phyloP scores from a whole-genome alignment of 2,888 invertebrate genomes.

The Myopa testacea region DNA sequence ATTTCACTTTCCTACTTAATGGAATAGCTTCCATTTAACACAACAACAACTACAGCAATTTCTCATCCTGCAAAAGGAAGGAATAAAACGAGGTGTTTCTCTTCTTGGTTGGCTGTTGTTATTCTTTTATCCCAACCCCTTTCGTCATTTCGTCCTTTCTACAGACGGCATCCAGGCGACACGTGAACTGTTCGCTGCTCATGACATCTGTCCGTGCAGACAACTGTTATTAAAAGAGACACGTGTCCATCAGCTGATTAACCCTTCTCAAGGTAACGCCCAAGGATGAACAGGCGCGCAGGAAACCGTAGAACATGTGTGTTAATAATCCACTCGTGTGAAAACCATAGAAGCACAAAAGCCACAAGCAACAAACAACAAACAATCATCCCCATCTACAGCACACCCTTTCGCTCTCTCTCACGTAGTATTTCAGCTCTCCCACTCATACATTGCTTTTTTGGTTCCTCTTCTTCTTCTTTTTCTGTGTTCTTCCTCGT shows the following conservation, averaged over 20 bases:
- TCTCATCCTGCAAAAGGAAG: neutral
- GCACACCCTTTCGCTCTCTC: neutral
- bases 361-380: too few relatives aligned
- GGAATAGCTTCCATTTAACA: too few relatives aligned
- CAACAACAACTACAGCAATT: too few relatives aligned
- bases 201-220: neutral
- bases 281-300: constrained; percentile 67
- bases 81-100: neutral
- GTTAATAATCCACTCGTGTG: neutral
- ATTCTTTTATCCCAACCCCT: neutral
- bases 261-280: constrained; percentile 70
- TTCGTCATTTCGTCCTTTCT: neutral
- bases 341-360: neutral
- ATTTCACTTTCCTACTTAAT: too few relatives aligned
- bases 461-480: neutral
- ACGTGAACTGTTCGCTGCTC: neutral
- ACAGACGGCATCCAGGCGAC: neutral
- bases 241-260: constrained; percentile 68
- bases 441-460: neutral
- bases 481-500: neutral
- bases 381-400: neutral
- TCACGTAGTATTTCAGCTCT: neutral
- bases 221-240: constrained; percentile 56
- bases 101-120: neutral
- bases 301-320: constrained; percentile 31